phyloP scores from a whole-genome alignment of 2,888 invertebrate genomes.

The Scrobipalpa atriplicella region DNA sequence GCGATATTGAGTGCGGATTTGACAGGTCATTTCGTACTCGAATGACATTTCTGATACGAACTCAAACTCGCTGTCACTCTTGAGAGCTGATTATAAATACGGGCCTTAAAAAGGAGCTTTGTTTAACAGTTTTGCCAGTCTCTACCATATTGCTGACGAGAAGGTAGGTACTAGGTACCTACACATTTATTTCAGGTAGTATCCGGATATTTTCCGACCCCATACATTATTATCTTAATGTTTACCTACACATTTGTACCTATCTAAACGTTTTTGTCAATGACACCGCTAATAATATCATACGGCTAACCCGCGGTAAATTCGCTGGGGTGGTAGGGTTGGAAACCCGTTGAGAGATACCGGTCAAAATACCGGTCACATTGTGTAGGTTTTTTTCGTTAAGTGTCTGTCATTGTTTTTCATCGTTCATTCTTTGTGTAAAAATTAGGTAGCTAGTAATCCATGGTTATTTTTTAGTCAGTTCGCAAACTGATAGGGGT shows the following conservation, averaged over 20 bases:
- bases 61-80: no score
- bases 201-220: no score
- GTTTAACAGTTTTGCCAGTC: no score
- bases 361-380: neutral
- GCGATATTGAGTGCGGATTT: no score
- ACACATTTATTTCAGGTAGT: no score
- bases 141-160: no score
- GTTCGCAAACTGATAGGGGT: no score
- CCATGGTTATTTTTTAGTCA: neutral
- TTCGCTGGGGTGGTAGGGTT: neutral
- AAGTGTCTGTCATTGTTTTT: neutral
- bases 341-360: slow-evolving; percentile 5
- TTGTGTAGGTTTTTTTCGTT: neutral
- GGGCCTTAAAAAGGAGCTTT: no score
- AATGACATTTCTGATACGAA: no score
- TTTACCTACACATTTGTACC: neutral
- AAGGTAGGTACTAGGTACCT: no score
- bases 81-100: no score
- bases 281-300: neutral
- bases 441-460: neutral
- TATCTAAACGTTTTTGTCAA: neutral
- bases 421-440: neutral
- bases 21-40: no score
- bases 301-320: neutral
- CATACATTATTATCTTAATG: neutral